These are phyloP conservation scores for Cactoblastis cactorum DNA, from an alignment of 2,888 invertebrate species.

Conservation along the genomic window DNA sequence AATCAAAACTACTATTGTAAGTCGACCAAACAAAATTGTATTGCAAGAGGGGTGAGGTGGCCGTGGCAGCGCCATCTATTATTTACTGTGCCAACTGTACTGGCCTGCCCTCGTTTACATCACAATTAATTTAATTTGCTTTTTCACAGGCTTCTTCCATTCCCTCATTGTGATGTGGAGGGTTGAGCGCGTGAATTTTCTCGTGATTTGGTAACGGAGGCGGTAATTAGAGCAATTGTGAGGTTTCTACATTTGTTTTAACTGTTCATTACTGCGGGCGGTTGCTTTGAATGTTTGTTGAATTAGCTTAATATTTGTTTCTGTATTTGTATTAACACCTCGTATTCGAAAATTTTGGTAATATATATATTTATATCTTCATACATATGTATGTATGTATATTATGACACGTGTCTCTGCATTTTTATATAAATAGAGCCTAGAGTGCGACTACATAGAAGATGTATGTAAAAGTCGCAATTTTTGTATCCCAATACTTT, in stretches of 20 bases:
- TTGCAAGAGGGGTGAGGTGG: constrained; percentile 54
- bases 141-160: constrained; percentile 76
- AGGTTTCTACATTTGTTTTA: constrained; percentile 70
- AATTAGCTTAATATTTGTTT: constrained; percentile 43
- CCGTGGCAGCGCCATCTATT: constrained; percentile 55
- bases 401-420: too few species aligned
- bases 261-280: constrained; percentile 58
- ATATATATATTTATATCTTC: too few species aligned
- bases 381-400: too few species aligned
- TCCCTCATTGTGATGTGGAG: constrained; percentile 68
- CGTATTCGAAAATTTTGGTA: constrained; percentile 16
- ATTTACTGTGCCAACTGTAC: constrained; percentile 59
- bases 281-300: constrained; percentile 48
- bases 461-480: too few species aligned
- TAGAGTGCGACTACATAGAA: too few species aligned
- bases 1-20: constrained; percentile 22
- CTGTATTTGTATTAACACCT: constrained; percentile 26
- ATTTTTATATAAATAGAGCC: too few species aligned
- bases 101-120: constrained; percentile 72
- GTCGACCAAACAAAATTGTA: constrained; percentile 46
- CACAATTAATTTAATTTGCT: constrained; percentile 78
- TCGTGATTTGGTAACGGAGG: constrained; percentile 72
- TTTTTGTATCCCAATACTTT: too few species aligned
- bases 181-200: constrained; percentile 71
- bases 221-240: constrained; percentile 73